Evolutionary conservation across 2,888 invertebrate genomes (phyloP).

Genomic region (Tipula helvola): DNA sequence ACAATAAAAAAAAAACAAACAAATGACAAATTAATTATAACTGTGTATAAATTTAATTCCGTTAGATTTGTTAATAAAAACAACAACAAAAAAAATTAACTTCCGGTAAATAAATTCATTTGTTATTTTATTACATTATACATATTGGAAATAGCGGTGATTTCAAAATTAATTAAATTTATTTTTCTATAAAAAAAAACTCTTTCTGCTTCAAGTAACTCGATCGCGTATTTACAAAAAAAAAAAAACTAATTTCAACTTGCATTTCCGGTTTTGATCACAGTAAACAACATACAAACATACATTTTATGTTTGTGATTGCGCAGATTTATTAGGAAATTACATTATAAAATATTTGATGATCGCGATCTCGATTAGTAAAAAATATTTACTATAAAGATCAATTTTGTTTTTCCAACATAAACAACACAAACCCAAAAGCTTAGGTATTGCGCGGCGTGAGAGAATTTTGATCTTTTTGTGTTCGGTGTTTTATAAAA

Average conservation of each 20-base stretch:
- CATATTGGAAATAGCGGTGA: background rate
- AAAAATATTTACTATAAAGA: background rate
- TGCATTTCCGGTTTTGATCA: background rate
- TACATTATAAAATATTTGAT: background rate
- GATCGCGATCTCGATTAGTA: background rate
- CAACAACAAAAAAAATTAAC: background rate
- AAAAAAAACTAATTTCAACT: background rate
- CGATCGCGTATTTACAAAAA: background rate
- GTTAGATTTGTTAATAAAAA: background rate
- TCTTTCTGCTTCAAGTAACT: background rate
- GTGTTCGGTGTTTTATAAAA: background rate
- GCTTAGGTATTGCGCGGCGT: background rate
- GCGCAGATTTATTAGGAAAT: background rate
- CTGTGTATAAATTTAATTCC: background rate
- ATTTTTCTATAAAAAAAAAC: background rate
- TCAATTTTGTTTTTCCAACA: background rate
- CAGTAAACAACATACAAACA: background rate
- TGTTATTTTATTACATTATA: background rate
- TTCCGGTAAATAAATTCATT: conserved; percentile 4
- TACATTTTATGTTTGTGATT: background rate
- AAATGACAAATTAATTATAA: background rate
- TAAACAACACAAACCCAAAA: background rate
- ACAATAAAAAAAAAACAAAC: background rate
- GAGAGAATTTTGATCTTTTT: background rate
- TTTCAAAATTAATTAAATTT: background rate